Percentiles rank a stretch among this genome's conserved stretches.
These are phyloP conservation scores for Pygocentrus nattereri DNA, from an alignment of 2,797 vertebrate species.

Conservation along the genomic window DNA sequence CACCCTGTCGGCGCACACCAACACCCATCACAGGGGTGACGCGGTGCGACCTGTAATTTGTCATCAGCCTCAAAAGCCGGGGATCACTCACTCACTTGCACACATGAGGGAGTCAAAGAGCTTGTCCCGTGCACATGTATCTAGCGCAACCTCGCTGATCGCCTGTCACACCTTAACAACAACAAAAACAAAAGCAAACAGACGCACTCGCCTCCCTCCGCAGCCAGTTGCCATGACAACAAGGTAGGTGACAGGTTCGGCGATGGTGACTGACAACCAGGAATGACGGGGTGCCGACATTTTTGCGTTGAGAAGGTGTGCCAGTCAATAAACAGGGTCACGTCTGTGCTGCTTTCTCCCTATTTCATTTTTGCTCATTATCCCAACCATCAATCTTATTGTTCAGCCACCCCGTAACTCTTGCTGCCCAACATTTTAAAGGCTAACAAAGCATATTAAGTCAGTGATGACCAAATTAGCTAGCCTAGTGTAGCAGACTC, in stretches of 20 bases:
- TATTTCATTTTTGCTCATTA: conserved; percentile 41
- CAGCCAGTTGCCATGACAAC: conserved; percentile 63
- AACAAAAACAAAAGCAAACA: conserved; percentile 3
- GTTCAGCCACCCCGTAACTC: conserved; percentile 37
- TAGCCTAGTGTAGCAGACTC: not conserved
- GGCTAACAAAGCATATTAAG: conserved; percentile 35
- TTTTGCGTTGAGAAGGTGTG: not conserved
- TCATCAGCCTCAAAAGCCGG: conserved; percentile 72
- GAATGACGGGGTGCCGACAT: conserved; percentile 45
- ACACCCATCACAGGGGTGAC: conserved; percentile 46
- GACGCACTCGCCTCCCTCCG: not conserved
- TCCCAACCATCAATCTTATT: conserved; percentile 54
- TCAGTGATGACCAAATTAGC: not conserved
- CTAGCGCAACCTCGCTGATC: conserved; percentile 25
- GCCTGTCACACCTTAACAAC: conserved; percentile 34
- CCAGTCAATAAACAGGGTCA: conserved; percentile 27
- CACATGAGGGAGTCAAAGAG: not conserved
- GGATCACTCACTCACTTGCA: conserved; percentile 55
- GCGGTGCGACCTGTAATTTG: conserved; percentile 78
- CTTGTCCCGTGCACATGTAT: conserved; percentile 13
- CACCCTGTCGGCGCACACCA: conserved; percentile 22
- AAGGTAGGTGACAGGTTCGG: conserved; percentile 54
- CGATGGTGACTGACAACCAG: conserved; percentile 40
- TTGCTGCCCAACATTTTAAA: conserved; percentile 19
- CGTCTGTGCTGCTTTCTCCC: conserved; percentile 39